Conservation (phyloP, 1,140 invertebrate genomes). For the Belonocnema kinseyi region DNA sequence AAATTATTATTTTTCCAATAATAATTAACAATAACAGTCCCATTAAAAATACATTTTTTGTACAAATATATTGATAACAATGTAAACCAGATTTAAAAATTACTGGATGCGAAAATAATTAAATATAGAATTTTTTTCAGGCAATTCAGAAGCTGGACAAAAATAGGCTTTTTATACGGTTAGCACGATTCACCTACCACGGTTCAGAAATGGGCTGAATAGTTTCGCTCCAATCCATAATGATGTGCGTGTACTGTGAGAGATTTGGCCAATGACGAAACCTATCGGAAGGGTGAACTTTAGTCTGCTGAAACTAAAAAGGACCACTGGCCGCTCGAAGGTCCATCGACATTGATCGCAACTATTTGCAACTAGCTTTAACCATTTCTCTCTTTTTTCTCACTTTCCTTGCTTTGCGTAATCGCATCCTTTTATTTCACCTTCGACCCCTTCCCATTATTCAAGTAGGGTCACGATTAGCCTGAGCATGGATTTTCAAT, state of each 20-base stretch:
- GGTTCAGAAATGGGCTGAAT: conserved; percentile 69
- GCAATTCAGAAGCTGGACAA: conserved; percentile 34
- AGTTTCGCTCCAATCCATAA: conserved; percentile 65
- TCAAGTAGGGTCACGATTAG: not conserved
- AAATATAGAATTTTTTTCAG: conserved; percentile 27
- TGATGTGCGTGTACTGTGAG: conserved; percentile 70
- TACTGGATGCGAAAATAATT: not conserved
- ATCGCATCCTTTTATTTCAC: conserved; percentile 38
- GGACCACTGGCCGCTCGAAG: conserved; percentile 49
- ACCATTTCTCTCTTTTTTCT: conserved; percentile 37
- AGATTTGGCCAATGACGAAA: conserved; percentile 72
- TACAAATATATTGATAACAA: too few relatives aligned
- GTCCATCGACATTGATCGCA: conserved; percentile 41
- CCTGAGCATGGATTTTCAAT: conserved; percentile 55
- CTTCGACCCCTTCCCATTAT: not conserved
- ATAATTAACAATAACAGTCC: too few relatives aligned
- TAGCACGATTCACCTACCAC: conserved; percentile 67
- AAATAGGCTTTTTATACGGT: conserved; percentile 68
- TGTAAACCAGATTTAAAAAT: too few relatives aligned
- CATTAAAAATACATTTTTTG: too few relatives aligned
- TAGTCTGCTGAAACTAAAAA: conserved; percentile 39
- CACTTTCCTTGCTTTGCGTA: conserved; percentile 29
- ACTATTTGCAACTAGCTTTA: conserved; percentile 35
- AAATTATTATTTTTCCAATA: too few relatives aligned
- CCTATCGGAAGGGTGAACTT: conserved; percentile 46